Base-by-base conservation (phyloP, 2,113 vertebrate species). In the Grantiella picta region DNA sequence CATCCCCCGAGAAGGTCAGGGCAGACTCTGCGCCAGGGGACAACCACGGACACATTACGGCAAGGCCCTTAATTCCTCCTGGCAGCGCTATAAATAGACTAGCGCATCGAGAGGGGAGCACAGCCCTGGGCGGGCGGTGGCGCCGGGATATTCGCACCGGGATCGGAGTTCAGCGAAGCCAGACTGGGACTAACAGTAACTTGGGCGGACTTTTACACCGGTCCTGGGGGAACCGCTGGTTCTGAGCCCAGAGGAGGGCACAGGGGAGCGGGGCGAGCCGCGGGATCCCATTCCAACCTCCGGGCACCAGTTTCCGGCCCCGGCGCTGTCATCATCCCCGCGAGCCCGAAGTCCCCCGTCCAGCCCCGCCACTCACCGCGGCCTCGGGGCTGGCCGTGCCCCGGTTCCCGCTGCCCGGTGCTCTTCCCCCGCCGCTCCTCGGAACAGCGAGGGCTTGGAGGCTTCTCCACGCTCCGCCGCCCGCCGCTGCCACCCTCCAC, bases 381-480 rank as follows among this genome's bases (percentile, higher is more conserved):
- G 89, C 89, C 5, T 63, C 64, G 60, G 90, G 87, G 20, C 31
- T 79, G 83, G 44, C 96, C 16, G n/a, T 29, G 78, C 60, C 92
- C 95, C 33, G 53, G 25, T 2, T 76, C 78, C 53, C 80, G 61
- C 27, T 82, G 78, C 36, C 78, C 92, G 25, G 1, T 4, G 92
- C 72, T 94, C 85, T 80, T 88, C 33, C 88, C 83, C 20, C 94
- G 76, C 79, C 87, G 70, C 72, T 93, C 94, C 40, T 95, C 91
- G 12, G 95, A 95, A 22, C 95, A 84, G 3, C 33, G 81, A 7
- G 68, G 88, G 64, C 52, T 53, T 42, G 87, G 63, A 12, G 72
- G 61, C 75, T 64, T 83, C 86, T 97, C 97, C 20, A 25, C 86
- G 82, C 80, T 93, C 35, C 94, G 83, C 75, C 84, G 65, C 35